Percentiles rank a stretch among this genome's conserved stretches.
phyloP scores from a whole-genome alignment of 2,888 invertebrate genomes.

The Luffia ferchaultella region DNA sequence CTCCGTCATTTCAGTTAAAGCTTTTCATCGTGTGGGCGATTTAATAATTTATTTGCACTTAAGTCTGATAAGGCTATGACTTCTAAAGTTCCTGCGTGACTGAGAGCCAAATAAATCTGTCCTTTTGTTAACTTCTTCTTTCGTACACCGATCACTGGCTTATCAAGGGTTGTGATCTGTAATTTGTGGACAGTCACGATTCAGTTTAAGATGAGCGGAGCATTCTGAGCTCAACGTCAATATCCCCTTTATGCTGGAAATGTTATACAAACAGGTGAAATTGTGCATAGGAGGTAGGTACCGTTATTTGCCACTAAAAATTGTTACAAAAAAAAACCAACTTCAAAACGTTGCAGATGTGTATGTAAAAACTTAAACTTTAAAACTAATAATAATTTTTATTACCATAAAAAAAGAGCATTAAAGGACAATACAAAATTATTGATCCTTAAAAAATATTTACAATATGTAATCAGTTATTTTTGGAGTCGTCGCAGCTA shows the following conservation, averaged over 20 bases:
- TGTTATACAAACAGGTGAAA: not conserved
- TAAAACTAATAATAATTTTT: too few species aligned
- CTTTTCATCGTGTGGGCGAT: not conserved
- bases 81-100: not conserved
- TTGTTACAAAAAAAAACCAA: too few species aligned
- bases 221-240: not conserved
- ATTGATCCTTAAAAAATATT: too few species aligned
- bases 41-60: not conserved
- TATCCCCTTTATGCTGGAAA: not conserved
- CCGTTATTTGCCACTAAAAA: too few species aligned
- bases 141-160: not conserved
- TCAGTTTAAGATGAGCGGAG: not conserved
- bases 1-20: not conserved
- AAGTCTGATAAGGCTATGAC: not conserved
- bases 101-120: not conserved
- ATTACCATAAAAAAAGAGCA: too few species aligned
- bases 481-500: too few species aligned
- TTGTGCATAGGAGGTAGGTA: too few species aligned
- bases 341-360: too few species aligned
- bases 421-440: too few species aligned
- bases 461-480: too few species aligned
- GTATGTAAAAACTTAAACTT: too few species aligned
- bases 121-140: not conserved
- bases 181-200: not conserved
- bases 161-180: not conserved